A percentile compares a stretch with the other conserved stretches of the same genome.
Conservation (phyloP, 2,113 vertebrate genomes). For the Mus pahari region DNA sequence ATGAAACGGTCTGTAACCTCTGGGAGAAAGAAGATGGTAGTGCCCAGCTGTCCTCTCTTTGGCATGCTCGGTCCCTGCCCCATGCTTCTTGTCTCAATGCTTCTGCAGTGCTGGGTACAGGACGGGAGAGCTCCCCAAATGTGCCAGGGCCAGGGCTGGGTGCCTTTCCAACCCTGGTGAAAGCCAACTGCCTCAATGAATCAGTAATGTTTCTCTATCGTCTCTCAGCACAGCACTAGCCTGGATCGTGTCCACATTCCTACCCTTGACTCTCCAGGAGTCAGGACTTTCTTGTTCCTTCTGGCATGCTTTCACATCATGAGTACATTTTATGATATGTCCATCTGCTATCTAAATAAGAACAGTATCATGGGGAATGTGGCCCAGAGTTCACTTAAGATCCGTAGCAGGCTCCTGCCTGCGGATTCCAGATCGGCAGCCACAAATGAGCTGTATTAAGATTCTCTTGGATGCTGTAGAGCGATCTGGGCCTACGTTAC, state of each 20-base stretch:
- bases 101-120: neutral
- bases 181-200: conserved; percentile 43
- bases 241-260: conserved; percentile 73
- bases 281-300: conserved; percentile 70
- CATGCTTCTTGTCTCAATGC: conserved; percentile 49
- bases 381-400: conserved; percentile 73
- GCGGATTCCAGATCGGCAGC: conserved; percentile 63
- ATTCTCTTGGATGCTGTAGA: conserved; percentile 24
- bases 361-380: conserved; percentile 58
- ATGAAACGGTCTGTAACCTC: conserved; percentile 54
- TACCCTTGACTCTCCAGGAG: conserved; percentile 60
- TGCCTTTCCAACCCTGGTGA: conserved; percentile 42
- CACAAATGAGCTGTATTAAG: conserved; percentile 54
- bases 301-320: conserved; percentile 72
- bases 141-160: neutral
- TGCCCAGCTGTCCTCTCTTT: neutral
- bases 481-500: conserved; percentile 51
- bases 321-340: conserved; percentile 73
- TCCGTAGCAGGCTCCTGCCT: conserved; percentile 60
- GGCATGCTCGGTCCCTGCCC: neutral
- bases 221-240: conserved; percentile 3
- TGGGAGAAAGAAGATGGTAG: neutral
- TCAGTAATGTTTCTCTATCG: conserved; percentile 54
- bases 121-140: neutral
- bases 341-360: conserved; percentile 77